Evolutionary conservation across 92 coral and sea anemone species (phyloP).

Genomic region (Desmophyllum pertusum): DNA sequence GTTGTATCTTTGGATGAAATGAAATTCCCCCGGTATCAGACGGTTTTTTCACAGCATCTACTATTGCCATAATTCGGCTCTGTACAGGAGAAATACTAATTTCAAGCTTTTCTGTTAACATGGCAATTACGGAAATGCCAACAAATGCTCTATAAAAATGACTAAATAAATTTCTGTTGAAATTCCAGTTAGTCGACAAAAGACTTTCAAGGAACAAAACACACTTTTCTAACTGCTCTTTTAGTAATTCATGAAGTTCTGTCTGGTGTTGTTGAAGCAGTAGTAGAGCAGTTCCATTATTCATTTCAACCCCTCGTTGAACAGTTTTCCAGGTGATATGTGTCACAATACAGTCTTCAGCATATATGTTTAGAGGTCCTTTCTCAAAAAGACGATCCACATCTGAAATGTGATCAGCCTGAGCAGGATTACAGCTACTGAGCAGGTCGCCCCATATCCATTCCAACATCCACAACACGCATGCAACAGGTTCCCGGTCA

Average conservation of each 20-base stretch:
- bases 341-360: conserved; percentile 58
- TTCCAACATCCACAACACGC: conserved; percentile 77
- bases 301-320: conserved; percentile 1
- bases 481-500: conserved; percentile 41
- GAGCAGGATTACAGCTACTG: not conserved
- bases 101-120: conserved; percentile 10
- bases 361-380: conserved; percentile 69
- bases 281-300: not conserved
- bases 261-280: conserved; percentile 8
- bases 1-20: conserved; percentile 4
- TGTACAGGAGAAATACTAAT: conserved; percentile 1
- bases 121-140: not conserved
- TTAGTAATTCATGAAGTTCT: conserved; percentile 2
- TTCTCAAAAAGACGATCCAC: conserved; percentile 79
- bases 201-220: conserved; percentile 16
- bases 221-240: conserved; percentile 3
- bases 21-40: conserved; percentile 3
- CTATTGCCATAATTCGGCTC: conserved; percentile 1
- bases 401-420: conserved; percentile 19
- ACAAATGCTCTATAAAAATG: conserved; percentile 17
- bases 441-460: conserved; percentile 43
- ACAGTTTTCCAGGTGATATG: conserved; percentile 42
- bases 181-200: not conserved
- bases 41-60: not conserved
- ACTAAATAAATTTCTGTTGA: conserved; percentile 4